Base-by-base conservation (phyloP, 2,113 vertebrate genomes). In the Misgurnus anguillicaudatus region DNA sequence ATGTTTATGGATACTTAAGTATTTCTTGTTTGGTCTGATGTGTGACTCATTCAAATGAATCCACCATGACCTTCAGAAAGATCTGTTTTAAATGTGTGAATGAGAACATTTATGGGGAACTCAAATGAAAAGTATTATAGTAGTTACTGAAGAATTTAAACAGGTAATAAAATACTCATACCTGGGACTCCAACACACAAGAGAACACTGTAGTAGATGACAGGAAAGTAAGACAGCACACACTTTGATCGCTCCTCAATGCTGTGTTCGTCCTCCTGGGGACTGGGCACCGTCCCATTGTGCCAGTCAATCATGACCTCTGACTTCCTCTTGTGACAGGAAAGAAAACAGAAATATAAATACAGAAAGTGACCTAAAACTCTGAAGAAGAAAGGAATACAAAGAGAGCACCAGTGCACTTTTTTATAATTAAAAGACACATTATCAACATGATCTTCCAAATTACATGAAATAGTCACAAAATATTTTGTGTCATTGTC, bases 121-220 rank as follows among this genome's bases (percentile, higher is more conserved):
- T 31, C 24, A 31, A 31, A 31, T 31, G 3, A 31, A 31, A 31
- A 31, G 24, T 31, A 31, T 31, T 31, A 31, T 31, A 31, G 24
- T 31, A 31, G 24, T 31, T 31, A 31, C 2, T 31, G 24, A 31
- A 31, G 24, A 31, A 31, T 31, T 31, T 31, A 31, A 31, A 31
- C 24, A 31, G 24, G 24, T 67, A 19, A 53, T 53, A 36, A 10
- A 75, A 19, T 24, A 3, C 21, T 70, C 24, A 11, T 92, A 97
- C 96, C 96, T 92, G 97, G 97, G 60, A 98, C 91, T 71, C 96
- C 96, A 77, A 98, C 91, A 65, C 94, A 94, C 82, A 98, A 92
- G 79, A 99, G 91, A 47, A 92, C 0, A 6, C 96, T 97, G 91
- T 98, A 98, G 86, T 97, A 97, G 85, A 95, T 83, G 57, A 95